phyloP scores from a whole-genome alignment of 1,140 invertebrate genomes.

The Adoxophyes honmai region DNA sequence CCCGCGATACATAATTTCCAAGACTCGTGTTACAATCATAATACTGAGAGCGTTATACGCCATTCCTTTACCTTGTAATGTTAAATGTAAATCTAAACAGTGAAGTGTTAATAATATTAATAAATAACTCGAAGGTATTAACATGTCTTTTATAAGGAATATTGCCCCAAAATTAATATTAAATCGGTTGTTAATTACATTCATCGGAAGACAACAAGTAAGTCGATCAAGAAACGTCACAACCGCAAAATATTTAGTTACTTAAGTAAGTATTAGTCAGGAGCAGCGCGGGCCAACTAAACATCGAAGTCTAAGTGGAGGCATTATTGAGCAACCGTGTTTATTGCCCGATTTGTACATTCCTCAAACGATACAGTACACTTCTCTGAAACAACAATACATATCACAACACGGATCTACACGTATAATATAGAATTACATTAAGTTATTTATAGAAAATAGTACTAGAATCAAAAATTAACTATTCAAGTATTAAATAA shows the following conservation, averaged over 20 bases:
- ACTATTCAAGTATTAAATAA: constrained; percentile 56
- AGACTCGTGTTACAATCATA: constrained; percentile 26
- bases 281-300: constrained; percentile 20
- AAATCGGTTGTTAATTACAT: constrained; percentile 38
- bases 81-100: constrained; percentile 45
- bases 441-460: constrained; percentile 46
- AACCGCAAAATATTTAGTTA: constrained; percentile 48
- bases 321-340: constrained; percentile 48
- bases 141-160: constrained; percentile 73
- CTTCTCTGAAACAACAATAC: constrained; percentile 54
- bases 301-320: background rate
- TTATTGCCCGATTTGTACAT: constrained; percentile 66
- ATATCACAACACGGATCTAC: constrained; percentile 74
- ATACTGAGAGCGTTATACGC: constrained; percentile 50
- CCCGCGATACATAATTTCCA: constrained; percentile 18
- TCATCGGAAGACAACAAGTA: constrained; percentile 56
- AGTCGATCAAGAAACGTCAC: constrained; percentile 54
- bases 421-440: constrained; percentile 51
- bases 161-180: constrained; percentile 54
- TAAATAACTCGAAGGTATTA: constrained; percentile 46
- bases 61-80: constrained; percentile 20
- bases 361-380: constrained; percentile 51
- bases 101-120: constrained; percentile 39
- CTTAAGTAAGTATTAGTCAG: constrained; percentile 33
- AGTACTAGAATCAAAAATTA: constrained; percentile 52